Base-by-base conservation (phyloP, 2,888 invertebrate genomes). In the Kuschelorhynchus macadamiae region DNA sequence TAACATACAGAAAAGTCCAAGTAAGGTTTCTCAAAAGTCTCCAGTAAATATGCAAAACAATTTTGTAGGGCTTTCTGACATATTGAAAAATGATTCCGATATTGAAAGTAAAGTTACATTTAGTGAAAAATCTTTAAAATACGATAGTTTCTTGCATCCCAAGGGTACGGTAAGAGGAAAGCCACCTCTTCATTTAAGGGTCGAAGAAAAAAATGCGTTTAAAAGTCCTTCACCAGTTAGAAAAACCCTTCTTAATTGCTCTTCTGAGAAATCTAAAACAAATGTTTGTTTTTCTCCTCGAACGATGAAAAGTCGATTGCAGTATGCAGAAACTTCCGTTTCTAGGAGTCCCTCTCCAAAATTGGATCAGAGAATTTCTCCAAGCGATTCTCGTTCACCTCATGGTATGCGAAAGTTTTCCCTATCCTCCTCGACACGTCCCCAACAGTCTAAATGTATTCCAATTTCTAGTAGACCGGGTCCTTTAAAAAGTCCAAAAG, bases 361-460 rank as follows among this genome's bases (percentile, higher is more conserved):
- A 16, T 7, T 52, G 9, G 12, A 21, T 14, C 21, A 36, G 2
- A 52, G 14, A 82, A 8, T 17, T 16, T 61, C 52, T 0, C 33
- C 44, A 18, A 52, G 25, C 42, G 30, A 16, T 8, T 21, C 39
- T 11, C 36, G 16, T n/a, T 42, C 53, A 3, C 47, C 47, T 36
- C 33, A 53, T 11, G 85, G 85, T 1, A 85, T 85, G 85, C 77
- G 81, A 67, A 85, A 85, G 74, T 85, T 85, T 75, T 85, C 85
- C 1, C 78, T 80, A 57, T 74, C 68, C 21, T 69, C 57, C 1
- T 32, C 49, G 0, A 12, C 16, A 12, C 53, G 50, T n/a, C 50
- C 33, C 0, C 49, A 50, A 16, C 11, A 18, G 7, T 39, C 49
- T n/a, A 44, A 59, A 50, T 16, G 33, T 8, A 20, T 63, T n/a